Base-by-base conservation (phyloP, 2,797 vertebrate species). In the Macroramphosus scolopax region DNA sequence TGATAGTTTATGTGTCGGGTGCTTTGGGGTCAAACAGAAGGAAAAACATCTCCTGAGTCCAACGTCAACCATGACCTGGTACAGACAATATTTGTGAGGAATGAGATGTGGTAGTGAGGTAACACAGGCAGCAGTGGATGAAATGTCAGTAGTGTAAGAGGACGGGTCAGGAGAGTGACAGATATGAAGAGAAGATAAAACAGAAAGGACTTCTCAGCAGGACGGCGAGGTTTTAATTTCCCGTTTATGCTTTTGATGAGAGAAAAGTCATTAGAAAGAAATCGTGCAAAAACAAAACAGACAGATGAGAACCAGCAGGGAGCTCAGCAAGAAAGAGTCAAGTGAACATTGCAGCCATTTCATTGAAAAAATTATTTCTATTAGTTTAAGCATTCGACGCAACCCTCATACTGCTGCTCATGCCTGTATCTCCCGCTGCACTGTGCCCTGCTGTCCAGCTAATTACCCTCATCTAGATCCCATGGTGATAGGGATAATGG, bases 391-490 rank as follows among this genome's bases (percentile, higher is more conserved):
- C 59, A 67, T 50, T 49, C 14, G 54, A 43, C 54, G 60, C 52
- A 55, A 56, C 47, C 22, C 40, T 57, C 63, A 74, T 78, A 46
- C 56, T 46, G 44, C 51, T 18, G 36, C 52, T 34, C 5, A 2
- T 28, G 43, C 56, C 38, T 56, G 56, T 51, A 65, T 60, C 77
- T 58, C 53, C 68, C 31, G 16, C 41, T 48, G 60, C 61, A 37
- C 35, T 40, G 33, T 40, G 44, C 75, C 58, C 64, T 32, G 63
- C 77, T 33, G 79, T 70, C 79, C 72, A 60, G 63, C 75, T 85
- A 84, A 88, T 89, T 87, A 85, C 77, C 67, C 77, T 70, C 60
- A 78, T 82, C 81, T 64, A 17, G 51, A 80, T 82, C 77, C 78
- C 57, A 75, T 70, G 81, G 68, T 48, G 48, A 78, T 62, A 22